phyloP scores from a whole-genome alignment of 1,140 invertebrate genomes.

The Lanistes nyassanus region DNA sequence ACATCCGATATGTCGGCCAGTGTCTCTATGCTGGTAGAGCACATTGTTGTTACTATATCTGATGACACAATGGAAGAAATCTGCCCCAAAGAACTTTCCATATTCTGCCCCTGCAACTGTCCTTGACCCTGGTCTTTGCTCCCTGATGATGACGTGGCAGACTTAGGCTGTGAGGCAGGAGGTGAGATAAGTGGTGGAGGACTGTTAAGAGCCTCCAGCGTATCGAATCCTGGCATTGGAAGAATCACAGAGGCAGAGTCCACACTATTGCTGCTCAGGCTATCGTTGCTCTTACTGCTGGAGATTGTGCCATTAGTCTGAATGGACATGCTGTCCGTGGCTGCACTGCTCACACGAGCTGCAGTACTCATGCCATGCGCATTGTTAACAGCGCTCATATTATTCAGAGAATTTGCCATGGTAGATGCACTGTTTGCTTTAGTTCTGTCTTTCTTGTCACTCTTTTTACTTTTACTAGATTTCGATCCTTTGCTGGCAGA shows the following conservation, averaged over 20 bases:
- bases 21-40: slow-evolving; percentile 1
- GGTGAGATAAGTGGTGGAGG: slow-evolving; percentile 33
- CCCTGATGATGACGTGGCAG: slow-evolving; percentile 15
- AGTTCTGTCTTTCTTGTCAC: slow-evolving; percentile 29
- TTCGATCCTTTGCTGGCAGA: slow-evolving; percentile 21
- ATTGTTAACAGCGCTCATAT: background rate
- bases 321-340: slow-evolving; percentile 1
- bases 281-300: slow-evolving; percentile 32
- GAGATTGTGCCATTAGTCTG: slow-evolving; percentile 21
- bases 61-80: slow-evolving; percentile 20
- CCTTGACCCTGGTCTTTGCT: background rate
- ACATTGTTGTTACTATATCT: slow-evolving; percentile 10
- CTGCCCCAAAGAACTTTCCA: background rate
- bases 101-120: background rate
- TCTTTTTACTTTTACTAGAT: slow-evolving; percentile 33
- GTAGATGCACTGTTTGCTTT: background rate
- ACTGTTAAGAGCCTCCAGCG: slow-evolving; percentile 23
- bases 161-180: slow-evolving; percentile 25
- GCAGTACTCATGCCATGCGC: background rate
- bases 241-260: slow-evolving; percentile 25
- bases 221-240: slow-evolving; percentile 30
- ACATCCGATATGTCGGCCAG: slow-evolving; percentile 16
- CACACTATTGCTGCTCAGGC: slow-evolving; percentile 12
- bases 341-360: background rate
- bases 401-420: background rate